Evolutionary conservation across 2,888 invertebrate genomes (phyloP).

Genomic region (Sinelater perroti): DNA sequence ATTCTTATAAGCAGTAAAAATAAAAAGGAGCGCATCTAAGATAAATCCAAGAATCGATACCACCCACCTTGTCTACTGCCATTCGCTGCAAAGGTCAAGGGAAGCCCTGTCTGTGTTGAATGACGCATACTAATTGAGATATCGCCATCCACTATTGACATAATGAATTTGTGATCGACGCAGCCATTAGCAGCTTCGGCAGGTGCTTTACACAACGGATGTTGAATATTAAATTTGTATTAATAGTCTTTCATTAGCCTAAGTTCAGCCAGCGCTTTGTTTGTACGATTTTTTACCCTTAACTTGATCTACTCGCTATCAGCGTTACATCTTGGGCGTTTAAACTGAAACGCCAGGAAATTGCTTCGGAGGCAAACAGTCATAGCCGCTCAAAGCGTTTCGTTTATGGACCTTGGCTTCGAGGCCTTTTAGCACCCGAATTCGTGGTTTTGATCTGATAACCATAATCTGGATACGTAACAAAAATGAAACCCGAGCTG

Average conservation of each 20-base stretch:
- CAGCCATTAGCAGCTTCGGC: conserved; percentile 49
- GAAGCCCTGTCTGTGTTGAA: conserved; percentile 38
- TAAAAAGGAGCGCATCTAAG: no score
- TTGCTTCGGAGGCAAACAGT: neutral
- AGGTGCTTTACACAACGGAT: conserved; percentile 44
- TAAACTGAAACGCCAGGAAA: neutral
- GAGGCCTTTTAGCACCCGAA: neutral
- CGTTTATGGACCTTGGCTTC: neutral
- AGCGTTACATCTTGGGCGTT: no score
- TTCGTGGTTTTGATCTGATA: neutral
- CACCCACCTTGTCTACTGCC: conserved; percentile 15
- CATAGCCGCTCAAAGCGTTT: neutral
- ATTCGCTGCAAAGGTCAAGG: conserved; percentile 42
- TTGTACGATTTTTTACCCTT: conserved; percentile 13
- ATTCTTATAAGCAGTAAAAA: neutral
- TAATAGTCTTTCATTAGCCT: conserved; percentile 34
- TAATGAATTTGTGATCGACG: conserved; percentile 54
- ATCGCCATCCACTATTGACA: conserved; percentile 51
- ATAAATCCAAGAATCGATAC: conserved; percentile 26
- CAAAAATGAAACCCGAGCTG: neutral
- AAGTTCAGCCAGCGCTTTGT: conserved; percentile 13
- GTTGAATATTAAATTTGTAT: conserved; percentile 30
- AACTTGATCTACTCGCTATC: no score
- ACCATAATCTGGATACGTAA: neutral
- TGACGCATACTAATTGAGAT: conserved; percentile 53